Conservation (phyloP, 2,797 vertebrate species). For the Sebastes trivittatus region DNA sequence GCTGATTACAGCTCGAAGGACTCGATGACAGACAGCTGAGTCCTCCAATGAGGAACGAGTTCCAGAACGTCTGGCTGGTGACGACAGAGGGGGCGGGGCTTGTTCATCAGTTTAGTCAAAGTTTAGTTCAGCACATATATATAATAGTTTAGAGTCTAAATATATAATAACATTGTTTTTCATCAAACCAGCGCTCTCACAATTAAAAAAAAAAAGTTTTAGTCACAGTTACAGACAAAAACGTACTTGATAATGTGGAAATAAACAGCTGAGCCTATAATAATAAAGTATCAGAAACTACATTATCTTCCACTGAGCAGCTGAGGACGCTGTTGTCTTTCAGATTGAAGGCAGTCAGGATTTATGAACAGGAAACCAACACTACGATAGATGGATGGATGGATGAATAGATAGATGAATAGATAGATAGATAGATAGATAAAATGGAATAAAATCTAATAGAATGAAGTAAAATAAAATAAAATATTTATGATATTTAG, state of each 20-base stretch:
- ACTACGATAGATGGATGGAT: too few species aligned
- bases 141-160: neutral
- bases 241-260: neutral
- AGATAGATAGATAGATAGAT: too few species aligned
- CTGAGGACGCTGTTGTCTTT: conserved; percentile 43
- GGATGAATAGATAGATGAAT: too few species aligned
- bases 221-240: neutral
- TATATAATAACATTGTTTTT: neutral
- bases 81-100: neutral
- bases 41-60: conserved; percentile 48
- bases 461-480: too few species aligned
- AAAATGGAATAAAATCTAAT: too few species aligned
- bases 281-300: neutral
- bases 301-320: conserved; percentile 17
- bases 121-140: neutral
- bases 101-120: conserved; percentile 22
- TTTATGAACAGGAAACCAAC: neutral
- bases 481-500: too few species aligned
- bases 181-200: neutral
- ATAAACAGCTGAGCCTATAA: neutral
- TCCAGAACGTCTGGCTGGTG: neutral
- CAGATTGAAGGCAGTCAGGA: neutral
- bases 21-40: conserved; percentile 45
- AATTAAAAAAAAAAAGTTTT: neutral
- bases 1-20: neutral